Evolutionary conservation across 2,113 vertebrate species (phyloP), one percentile per base, ranked within the genome.

Genomic region (Myotis brandtii): DNA sequence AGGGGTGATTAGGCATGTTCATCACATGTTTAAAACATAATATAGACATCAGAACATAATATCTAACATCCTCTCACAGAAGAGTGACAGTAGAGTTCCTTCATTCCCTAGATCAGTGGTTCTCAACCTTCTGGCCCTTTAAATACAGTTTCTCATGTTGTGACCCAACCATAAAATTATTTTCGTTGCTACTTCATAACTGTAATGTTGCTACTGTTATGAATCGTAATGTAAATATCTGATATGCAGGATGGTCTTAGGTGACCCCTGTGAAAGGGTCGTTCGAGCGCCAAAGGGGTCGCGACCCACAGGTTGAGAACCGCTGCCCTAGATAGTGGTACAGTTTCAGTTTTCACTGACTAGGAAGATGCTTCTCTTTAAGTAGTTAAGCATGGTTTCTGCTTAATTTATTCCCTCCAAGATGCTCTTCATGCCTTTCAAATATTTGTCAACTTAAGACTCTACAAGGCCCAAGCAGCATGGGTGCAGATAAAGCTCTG

Each of bases 361-460:
- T 76, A 73, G 27, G 89, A 86, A 66, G 73, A 52, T 43, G 34
- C 83, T 95, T 95, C 79, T 67, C 50, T 93, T 96, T 81, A 95
- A 97, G 94, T 92, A 91, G 86, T 86, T 86, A 95, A 94, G 70
- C 40, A 76, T 6, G 17, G 37, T 79, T 97, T 95, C 88, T 96
- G 56, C 69, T 97, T 95, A 62, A 76, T 91, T 97, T 95, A 43
- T 82, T 94, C 95, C 86, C 32, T 94, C 69, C 64, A 95, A 86
- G 70, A 93, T 93, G 75, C 75, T 89, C 32, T 73, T 91, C 48
- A 43, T 96, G 91, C 34, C 52, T 94, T 91, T 97, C 86, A 95
- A 96, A 84, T 96, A 91, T 95, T 95, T 98, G 96, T 97, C 95
- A 94, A 94, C 82, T 80, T n/a, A 75, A 95, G 62, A 64, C 21